Conservation (phyloP, 2,797 vertebrate genomes). For the Danio kyathit region DNA sequence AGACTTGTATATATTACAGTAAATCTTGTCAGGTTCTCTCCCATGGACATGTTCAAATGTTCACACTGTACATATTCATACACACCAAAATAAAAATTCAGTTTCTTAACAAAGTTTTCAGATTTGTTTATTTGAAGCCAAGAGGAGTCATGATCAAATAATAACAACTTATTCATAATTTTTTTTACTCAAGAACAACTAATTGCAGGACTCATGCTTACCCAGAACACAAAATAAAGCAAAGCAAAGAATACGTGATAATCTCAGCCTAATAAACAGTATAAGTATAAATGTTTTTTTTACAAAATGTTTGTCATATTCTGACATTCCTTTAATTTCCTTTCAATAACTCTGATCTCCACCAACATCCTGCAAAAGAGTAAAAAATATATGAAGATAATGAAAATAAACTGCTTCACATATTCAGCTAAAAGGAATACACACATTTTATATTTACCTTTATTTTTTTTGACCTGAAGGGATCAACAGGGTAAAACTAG, state of each 20-base stretch:
- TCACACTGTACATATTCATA: too few species aligned
- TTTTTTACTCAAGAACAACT: background rate
- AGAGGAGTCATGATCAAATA: background rate
- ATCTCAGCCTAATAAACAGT: background rate
- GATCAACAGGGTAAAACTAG: conserved; percentile 11
- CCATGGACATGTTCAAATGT: too few species aligned
- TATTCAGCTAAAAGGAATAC: background rate
- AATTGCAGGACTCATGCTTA: background rate
- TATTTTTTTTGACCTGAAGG: background rate
- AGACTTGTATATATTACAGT: too few species aligned
- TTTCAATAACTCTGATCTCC: background rate
- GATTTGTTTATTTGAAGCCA: background rate
- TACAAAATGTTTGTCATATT: background rate
- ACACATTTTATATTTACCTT: background rate
- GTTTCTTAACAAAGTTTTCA: too few species aligned
- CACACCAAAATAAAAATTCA: too few species aligned
- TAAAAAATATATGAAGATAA: background rate
- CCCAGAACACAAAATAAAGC: background rate
- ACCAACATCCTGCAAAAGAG: background rate
- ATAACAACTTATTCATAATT: background rate
- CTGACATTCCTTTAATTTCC: background rate
- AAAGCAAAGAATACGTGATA: background rate
- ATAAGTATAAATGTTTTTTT: too few species aligned
- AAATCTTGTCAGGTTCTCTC: too few species aligned
- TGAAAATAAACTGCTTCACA: background rate